Conservation (phyloP, 2,888 invertebrate species). For the Zygogramma bicolorata region DNA sequence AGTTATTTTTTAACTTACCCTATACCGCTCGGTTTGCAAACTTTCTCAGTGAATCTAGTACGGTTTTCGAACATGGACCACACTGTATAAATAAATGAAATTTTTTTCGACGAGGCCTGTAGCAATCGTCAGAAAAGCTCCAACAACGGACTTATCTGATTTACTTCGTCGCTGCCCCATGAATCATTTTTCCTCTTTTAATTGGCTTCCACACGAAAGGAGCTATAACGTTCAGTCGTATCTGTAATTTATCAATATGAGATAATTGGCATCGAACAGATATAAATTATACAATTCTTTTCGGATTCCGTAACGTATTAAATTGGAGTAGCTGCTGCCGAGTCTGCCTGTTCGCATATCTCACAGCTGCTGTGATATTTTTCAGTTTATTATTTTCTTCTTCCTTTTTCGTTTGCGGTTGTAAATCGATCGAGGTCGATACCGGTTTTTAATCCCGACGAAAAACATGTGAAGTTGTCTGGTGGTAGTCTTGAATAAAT, state of each 20-base stretch:
- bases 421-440: neutral
- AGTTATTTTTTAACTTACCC: too few species aligned
- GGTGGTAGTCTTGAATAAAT: neutral
- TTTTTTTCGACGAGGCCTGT: neutral
- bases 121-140: neutral
- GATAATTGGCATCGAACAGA: conserved; percentile 26
- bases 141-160: neutral
- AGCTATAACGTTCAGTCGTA: neutral
- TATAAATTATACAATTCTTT: conserved; percentile 1
- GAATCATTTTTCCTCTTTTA: neutral
- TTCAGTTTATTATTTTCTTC: neutral
- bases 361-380: conserved; percentile 1
- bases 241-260: conserved; percentile 21
- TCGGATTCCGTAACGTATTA: neutral
- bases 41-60: too few species aligned
- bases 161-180: neutral
- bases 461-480: neutral
- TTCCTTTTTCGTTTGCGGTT: neutral
- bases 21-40: too few species aligned
- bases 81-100: too few species aligned
- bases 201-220: conserved; percentile 5
- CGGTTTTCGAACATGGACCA: too few species aligned
- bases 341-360: conserved; percentile 7
- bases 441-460: neutral
- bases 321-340: conserved; percentile 7